Conservation (phyloP, 2,113 vertebrate species). For the Oncorhynchus kisutch region DNA sequence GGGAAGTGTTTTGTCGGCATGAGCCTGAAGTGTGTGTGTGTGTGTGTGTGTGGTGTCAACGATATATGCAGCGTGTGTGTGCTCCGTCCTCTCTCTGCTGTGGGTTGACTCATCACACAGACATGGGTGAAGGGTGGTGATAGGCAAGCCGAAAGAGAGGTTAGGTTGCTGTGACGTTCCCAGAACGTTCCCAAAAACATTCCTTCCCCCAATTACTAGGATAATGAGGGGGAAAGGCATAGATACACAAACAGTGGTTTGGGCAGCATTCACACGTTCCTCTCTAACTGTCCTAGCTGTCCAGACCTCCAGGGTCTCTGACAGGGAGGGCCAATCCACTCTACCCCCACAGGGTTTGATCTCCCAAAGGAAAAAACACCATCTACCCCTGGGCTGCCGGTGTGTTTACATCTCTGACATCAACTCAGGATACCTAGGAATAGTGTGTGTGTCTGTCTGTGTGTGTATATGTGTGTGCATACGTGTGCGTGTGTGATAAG, state of each 20-base stretch:
- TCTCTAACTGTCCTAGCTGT: neutral
- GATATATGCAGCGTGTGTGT: neutral
- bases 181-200: conserved; percentile 24
- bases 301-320: conserved; percentile 7
- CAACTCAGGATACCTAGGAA: neutral
- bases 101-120: conserved; percentile 43
- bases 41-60: conserved; percentile 23
- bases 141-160: conserved; percentile 2
- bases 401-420: neutral
- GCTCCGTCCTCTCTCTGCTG: conserved; percentile 29
- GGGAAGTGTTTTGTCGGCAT: conserved; percentile 17
- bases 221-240: conserved; percentile 44
- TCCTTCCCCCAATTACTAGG: conserved; percentile 46
- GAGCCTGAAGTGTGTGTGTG: conserved; percentile 20
- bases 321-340: conserved; percentile 28
- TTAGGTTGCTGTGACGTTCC: conserved; percentile 30
- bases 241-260: conserved; percentile 47
- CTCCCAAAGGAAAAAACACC: neutral
- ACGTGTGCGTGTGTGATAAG: neutral
- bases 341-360: neutral
- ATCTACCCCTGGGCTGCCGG: neutral
- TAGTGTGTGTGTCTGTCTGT: neutral
- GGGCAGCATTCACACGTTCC: conserved; percentile 12
- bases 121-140: neutral
- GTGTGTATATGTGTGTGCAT: neutral